Percentiles rank a stretch among this genome's conserved stretches.
These are phyloP conservation scores for Macrophya annulata DNA, from an alignment of 2,888 invertebrate species.

Conservation along the genomic window DNA sequence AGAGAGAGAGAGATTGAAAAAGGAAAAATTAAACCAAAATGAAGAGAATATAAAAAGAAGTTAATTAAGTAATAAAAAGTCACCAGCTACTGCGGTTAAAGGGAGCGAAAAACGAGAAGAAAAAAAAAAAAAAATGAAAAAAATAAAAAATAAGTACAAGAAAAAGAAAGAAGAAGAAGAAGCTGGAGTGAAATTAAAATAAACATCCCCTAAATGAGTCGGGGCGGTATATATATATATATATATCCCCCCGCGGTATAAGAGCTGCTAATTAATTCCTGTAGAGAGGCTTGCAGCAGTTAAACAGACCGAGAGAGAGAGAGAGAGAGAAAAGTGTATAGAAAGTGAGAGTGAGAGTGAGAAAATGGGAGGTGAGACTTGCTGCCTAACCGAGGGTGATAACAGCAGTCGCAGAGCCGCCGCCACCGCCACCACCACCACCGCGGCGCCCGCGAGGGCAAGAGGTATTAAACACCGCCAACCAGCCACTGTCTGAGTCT, in stretches of 20 bases:
- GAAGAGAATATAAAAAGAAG: conserved; percentile 17
- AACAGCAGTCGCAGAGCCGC: conserved; percentile 41
- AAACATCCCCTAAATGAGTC: conserved; percentile 78
- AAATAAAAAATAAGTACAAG: conserved; percentile 69
- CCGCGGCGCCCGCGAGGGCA: conserved; percentile 58
- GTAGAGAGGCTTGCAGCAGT: conserved; percentile 58
- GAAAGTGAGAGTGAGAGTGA: conserved; percentile 23
- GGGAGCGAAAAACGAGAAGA: conserved; percentile 59
- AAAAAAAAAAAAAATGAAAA: conserved; percentile 56
- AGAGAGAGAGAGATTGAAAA: no score
- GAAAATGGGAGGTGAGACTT: conserved; percentile 48
- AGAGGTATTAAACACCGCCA: conserved; percentile 76
- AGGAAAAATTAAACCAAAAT: background rate
- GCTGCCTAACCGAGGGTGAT: conserved; percentile 58
- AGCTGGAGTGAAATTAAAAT: conserved; percentile 75
- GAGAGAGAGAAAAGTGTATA: conserved; percentile 35
- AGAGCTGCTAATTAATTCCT: conserved; percentile 77
- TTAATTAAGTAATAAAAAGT: conserved; percentile 52
- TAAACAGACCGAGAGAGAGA: conserved; percentile 73
- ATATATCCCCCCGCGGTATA: conserved; percentile 64
- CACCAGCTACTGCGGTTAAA: conserved; percentile 53
- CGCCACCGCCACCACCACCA: background rate
- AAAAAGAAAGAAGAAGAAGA: conserved; percentile 55
- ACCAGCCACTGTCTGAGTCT: conserved; percentile 76
- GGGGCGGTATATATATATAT: conserved; percentile 57